Evolutionary conservation across 2,888 invertebrate genomes (phyloP).

Genomic region (Julus scandinavius): DNA sequence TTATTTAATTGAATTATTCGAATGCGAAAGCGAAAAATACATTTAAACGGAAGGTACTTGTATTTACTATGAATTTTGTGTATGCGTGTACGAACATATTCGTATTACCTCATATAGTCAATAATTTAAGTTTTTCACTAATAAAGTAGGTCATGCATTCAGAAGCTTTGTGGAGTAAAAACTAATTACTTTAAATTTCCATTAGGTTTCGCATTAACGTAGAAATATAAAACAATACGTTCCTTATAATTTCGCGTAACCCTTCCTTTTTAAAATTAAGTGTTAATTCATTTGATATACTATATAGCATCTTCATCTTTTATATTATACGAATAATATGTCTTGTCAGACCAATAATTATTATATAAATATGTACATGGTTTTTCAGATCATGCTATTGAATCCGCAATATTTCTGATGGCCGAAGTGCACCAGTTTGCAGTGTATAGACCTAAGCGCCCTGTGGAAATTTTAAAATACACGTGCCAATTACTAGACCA

Average conservation of each 20-base stretch:
- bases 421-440: slow-evolving; percentile 21
- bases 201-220: too few relatives aligned
- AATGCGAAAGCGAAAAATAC: not conserved
- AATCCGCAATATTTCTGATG: slow-evolving; percentile 14
- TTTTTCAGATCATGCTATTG: not conserved
- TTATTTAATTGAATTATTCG: not conserved
- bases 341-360: not conserved
- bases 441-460: not conserved
- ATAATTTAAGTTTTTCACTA: not conserved
- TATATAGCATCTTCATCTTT: too few relatives aligned
- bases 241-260: too few relatives aligned
- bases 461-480: not conserved
- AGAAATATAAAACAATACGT: too few relatives aligned
- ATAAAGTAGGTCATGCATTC: not conserved
- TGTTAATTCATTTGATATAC: too few relatives aligned
- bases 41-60: not conserved
- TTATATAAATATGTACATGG: not conserved
- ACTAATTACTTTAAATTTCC: not conserved
- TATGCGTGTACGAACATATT: not conserved
- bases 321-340: not conserved
- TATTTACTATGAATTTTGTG: not conserved
- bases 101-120: not conserved
- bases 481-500: not conserved
- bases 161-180: not conserved
- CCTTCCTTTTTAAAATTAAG: too few relatives aligned